These are phyloP conservation scores for Lasioglossum baleicum DNA, from an alignment of 1,140 invertebrate genomes.

Conservation along the genomic window DNA sequence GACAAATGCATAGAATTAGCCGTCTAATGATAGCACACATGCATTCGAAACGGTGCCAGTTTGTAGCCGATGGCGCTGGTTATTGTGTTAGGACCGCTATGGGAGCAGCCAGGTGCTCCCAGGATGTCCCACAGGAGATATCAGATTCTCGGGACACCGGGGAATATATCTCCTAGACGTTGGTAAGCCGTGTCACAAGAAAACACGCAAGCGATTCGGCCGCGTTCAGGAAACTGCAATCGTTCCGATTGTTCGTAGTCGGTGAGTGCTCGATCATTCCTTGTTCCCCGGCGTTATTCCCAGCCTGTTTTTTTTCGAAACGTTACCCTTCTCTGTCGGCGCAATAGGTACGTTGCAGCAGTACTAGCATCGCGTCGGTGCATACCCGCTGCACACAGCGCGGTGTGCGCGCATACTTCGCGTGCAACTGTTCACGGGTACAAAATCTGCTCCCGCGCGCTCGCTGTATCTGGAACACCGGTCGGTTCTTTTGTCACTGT, in stretches of 20 bases:
- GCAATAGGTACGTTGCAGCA: no score
- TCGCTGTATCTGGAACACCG: neutral
- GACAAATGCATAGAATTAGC: no score
- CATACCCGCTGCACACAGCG: no score
- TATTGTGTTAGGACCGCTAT: slow-evolving; percentile 60
- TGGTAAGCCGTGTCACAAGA: slow-evolving; percentile 38
- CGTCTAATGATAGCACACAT: no score
- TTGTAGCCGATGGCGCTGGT: slow-evolving; percentile 35
- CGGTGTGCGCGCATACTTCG: neutral
- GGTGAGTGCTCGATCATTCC: slow-evolving; percentile 9
- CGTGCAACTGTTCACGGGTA: neutral
- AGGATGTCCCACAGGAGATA: slow-evolving; percentile 52
- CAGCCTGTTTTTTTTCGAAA: no score
- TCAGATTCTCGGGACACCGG: slow-evolving; percentile 52
- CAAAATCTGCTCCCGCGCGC: neutral
- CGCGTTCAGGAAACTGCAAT: slow-evolving; percentile 38
- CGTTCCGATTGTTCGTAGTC: slow-evolving; percentile 18
- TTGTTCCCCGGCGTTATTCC: slow-evolving; percentile 1
- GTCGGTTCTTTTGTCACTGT: neutral
- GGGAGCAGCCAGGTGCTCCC: slow-evolving; percentile 60
- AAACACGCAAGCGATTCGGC: slow-evolving; percentile 57
- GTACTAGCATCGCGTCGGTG: no score
- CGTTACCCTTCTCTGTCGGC: no score
- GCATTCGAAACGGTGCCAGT: slow-evolving; percentile 3
- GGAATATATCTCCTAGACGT: slow-evolving; percentile 57